phyloP scores from a whole-genome alignment of 2,113 vertebrate genomes.

The Theropithecus gelada region DNA sequence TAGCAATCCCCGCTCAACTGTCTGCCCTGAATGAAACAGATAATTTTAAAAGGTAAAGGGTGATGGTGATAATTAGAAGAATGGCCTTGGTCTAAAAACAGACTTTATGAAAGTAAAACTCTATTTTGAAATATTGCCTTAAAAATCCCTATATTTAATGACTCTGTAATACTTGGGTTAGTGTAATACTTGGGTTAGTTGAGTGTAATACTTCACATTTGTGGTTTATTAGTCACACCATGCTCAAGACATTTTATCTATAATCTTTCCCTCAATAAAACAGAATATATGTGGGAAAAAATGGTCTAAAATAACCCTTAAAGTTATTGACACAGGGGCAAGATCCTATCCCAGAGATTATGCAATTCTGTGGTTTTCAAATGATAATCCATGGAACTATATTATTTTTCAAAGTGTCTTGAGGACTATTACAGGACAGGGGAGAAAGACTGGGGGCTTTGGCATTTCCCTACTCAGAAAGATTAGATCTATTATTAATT shows the following conservation, averaged over 20 bases:
- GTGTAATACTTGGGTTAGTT: neutral
- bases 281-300: slow-evolving; percentile 19
- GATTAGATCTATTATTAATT: neutral
- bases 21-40: neutral
- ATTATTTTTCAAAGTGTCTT: neutral
- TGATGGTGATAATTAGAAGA: neutral
- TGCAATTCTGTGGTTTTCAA: neutral
- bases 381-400: neutral
- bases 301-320: neutral
- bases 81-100: neutral
- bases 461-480: neutral
- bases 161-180: neutral
- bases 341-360: neutral
- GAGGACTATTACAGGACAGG: neutral
- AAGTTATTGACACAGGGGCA: neutral
- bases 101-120: neutral
- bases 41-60: slow-evolving; percentile 48
- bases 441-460: neutral
- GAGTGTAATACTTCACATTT: neutral
- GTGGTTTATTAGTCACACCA: neutral
- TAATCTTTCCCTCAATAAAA: neutral
- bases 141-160: neutral
- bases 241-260: neutral
- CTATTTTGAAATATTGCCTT: neutral
- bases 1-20: neutral